Evolutionary conservation across 1,140 invertebrate species (phyloP), one percentile per base, ranked within the genome.

Genomic region (Drosophila orosa): DNA sequence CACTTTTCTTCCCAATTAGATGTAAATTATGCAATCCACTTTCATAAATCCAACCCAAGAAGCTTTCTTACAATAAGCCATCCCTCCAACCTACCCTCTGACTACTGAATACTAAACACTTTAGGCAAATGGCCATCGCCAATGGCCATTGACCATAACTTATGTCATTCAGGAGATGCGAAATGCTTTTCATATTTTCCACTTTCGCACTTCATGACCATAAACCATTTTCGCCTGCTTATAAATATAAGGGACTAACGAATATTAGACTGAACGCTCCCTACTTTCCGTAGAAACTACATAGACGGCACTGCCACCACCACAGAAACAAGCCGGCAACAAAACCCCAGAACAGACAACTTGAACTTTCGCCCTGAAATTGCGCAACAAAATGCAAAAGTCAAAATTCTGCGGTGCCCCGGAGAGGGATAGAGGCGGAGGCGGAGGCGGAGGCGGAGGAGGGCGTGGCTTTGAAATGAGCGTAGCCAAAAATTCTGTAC

Each of bases 301-400:
- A n/a, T 54, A 68, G 17, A 69, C 31, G 9, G 7, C 5, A n/a
- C 24, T 15, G 17, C 3, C 3, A 25, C 24, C 37, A 35, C 7
- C 25, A 39, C 61, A 66, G 45, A 35, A 63, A 71, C 66, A 72
- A 62, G 47, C 54, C 39, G 42, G 62, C 44, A 72, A 66, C 59
- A 75, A 72, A 75, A 56, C 59, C 63, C 72, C 71, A 56, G 47
- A 74, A 77, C 57, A 67, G 59, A 65, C 84, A 89, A 83, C 71
- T 87, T 87, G 84, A 87, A 89, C 83, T 89, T 87, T 87, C 69
- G 83, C 84, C 75, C 76, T 48, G 25, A 83, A 87, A 87, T 87
- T 87, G 80, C 84, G 79, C 79, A 87, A 89, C 83, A 87, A 89
- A 87, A 87, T 87, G 84, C 83, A 89, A 87, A 87, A 87, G 84